Evolutionary conservation across 2,888 invertebrate species (phyloP).

Genomic region (Gisinianus flammeolus): DNA sequence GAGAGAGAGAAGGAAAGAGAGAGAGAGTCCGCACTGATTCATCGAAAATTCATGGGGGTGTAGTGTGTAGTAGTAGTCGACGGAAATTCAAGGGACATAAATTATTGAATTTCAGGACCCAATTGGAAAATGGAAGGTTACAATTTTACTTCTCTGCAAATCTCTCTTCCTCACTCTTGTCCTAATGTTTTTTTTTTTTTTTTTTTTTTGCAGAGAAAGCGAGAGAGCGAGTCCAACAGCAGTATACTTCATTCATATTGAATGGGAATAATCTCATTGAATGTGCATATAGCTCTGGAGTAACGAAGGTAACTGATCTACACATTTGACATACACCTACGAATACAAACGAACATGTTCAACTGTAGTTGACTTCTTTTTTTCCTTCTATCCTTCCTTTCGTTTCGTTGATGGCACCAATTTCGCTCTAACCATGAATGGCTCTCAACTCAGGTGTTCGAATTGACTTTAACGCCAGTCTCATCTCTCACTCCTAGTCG

Average conservation of each 20-base stretch:
- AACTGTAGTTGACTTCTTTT: too few species aligned
- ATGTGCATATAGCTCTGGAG: too few species aligned
- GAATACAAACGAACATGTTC: too few species aligned
- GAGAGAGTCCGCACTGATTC: too few species aligned
- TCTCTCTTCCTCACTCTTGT: not conserved
- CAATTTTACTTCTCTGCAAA: not conserved
- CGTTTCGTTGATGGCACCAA: too few species aligned
- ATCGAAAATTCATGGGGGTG: constrained; percentile 35
- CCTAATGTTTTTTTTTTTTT: not conserved
- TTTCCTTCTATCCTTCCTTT: too few species aligned
- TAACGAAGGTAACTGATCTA: too few species aligned
- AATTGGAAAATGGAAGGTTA: not conserved
- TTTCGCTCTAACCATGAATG: too few species aligned
- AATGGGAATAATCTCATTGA: not conserved
- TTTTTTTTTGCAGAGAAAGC: not conserved
- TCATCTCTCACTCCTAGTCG: too few species aligned
- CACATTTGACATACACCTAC: too few species aligned
- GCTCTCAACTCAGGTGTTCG: not conserved
- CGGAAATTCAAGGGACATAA: constrained; percentile 23
- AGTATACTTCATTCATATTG: not conserved
- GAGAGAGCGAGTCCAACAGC: not conserved
- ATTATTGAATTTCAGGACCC: constrained; percentile 22
- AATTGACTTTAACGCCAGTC: not conserved
- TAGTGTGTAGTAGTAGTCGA: too few species aligned
- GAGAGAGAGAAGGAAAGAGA: not conserved